phyloP scores from a whole-genome alignment of 1,140 invertebrate genomes.

The Aphelinus atriplicis region DNA sequence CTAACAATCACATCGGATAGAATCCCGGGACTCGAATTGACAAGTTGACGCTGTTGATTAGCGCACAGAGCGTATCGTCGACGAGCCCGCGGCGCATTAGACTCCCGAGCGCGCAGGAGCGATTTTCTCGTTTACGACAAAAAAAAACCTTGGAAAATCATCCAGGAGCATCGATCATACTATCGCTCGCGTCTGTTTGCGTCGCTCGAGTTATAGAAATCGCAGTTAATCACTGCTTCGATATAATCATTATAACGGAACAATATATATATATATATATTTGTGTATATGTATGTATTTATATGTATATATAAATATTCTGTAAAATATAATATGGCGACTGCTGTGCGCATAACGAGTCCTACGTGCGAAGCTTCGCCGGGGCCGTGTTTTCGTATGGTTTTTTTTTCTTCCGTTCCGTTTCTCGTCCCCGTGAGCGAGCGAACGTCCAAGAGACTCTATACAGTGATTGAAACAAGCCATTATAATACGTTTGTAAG shows the following conservation, averaged over 20 bases:
- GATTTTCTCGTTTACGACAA: too few relatives aligned
- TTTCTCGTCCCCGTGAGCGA: not conserved
- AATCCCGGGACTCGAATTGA: not conserved
- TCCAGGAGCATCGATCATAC: too few relatives aligned
- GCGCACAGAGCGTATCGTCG: conserved; percentile 4
- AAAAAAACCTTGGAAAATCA: too few relatives aligned
- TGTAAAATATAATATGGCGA: conserved; percentile 60
- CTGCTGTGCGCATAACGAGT: conserved; percentile 39
- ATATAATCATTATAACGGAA: conserved; percentile 58
- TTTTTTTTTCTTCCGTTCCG: conserved; percentile 25
- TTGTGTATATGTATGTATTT: conserved; percentile 51
- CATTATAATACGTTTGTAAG: not conserved
- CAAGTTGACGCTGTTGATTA: not conserved
- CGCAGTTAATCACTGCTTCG: conserved; percentile 25
- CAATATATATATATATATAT: conserved; percentile 55
- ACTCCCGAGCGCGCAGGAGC: too few relatives aligned
- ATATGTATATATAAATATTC: conserved; percentile 55
- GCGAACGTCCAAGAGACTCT: not conserved
- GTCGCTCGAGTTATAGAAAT: not conserved
- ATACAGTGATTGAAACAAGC: conserved; percentile 18
- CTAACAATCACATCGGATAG: not conserved
- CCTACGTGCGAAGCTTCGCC: conserved; percentile 29
- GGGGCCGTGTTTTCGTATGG: conserved; percentile 4
- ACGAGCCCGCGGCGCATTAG: not conserved
- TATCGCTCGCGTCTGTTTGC: too few relatives aligned